Percentiles rank a stretch among this genome's conserved stretches.
phyloP scores from a whole-genome alignment of 2,113 vertebrate genomes.

The Misgurnus mizolepis region DNA sequence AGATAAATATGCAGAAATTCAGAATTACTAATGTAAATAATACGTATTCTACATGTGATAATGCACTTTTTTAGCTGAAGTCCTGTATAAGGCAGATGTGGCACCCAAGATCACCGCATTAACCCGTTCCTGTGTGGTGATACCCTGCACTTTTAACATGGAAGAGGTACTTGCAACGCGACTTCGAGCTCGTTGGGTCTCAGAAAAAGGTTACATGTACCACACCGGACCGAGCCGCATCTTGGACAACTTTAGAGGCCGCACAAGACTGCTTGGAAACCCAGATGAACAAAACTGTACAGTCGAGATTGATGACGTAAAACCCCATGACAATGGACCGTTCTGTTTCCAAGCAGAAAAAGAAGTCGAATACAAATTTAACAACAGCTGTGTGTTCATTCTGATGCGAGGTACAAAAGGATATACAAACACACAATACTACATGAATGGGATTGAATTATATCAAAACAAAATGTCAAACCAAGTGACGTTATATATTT shows the following conservation, averaged over 20 bases:
- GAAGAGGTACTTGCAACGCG: not conserved
- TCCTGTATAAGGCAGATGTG: no score
- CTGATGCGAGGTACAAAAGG: no score
- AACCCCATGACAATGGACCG: constrained; percentile 66
- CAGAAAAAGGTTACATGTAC: constrained; percentile 19
- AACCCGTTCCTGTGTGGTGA: constrained; percentile 65
- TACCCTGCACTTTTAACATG: constrained; percentile 63
- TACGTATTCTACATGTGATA: no score
- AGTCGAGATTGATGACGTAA: constrained; percentile 67
- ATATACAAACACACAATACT: no score
- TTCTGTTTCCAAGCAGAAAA: constrained; percentile 66
- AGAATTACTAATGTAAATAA: constrained; percentile 8
- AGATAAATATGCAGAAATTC: no score
- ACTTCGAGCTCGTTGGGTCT: constrained; percentile 59
- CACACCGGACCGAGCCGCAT: constrained; percentile 38
- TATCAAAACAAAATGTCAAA: no score
- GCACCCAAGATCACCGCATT: constrained; percentile 44
- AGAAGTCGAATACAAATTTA: not conserved
- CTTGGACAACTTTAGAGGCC: constrained; percentile 62
- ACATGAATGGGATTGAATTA: no score
- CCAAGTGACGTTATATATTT: no score
- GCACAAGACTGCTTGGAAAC: constrained; percentile 60
- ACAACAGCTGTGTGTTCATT: no score
- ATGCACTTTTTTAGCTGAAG: no score
- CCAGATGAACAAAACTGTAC: constrained; percentile 59